Evolutionary conservation across 2,113 vertebrate species (phyloP), one percentile per base, ranked within the genome.

Genomic region (Bufo bufo): DNA sequence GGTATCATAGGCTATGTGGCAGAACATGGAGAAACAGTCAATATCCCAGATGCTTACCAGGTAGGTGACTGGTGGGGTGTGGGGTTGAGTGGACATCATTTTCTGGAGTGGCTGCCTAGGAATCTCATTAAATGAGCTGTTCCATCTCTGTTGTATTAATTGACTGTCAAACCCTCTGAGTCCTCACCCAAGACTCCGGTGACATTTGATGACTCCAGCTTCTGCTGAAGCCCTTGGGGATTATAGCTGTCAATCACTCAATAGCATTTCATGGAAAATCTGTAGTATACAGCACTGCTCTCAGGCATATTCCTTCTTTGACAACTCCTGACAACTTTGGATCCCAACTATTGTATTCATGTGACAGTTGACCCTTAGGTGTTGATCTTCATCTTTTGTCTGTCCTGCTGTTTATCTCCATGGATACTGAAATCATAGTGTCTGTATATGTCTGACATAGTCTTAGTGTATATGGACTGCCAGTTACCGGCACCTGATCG

Each of bases 1-100:
- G 98, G 98, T 4, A 99, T 99, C 92, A 97, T 99, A 91, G 98
- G 98, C 91, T 99, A 99, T 89, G 98, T 99, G 87, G 97, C 97
- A 14, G 97, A 99, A 84, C 98, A 99, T 78, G 98, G 98, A 85
- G 97, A 99, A 93, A 99, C 97, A 0, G 98, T 99, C 92, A 99
- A 99, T 94, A 98, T 99, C 85, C 96, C 97, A 71, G 98, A 99
- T 92, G 98, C 97, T 61, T 99, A 99, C 93, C 97, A 99, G 98
- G 98, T 99, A 97, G 93, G 93, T 86, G 88, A 82, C 50, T 58
- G 56, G 4, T 16, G 10, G 66, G n/a, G 33, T 13, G 71, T 13
- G 71, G 52, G 69, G 66, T 47, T 19, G 20, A 12, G 56, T 49
- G 63, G 69, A 56, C 52, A 8, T 85, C 49, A 54, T 84, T 71